Percentiles rank a stretch among this genome's conserved stretches.
phyloP scores from a whole-genome alignment of 2,113 vertebrate genomes.

The Engystomops pustulosus region DNA sequence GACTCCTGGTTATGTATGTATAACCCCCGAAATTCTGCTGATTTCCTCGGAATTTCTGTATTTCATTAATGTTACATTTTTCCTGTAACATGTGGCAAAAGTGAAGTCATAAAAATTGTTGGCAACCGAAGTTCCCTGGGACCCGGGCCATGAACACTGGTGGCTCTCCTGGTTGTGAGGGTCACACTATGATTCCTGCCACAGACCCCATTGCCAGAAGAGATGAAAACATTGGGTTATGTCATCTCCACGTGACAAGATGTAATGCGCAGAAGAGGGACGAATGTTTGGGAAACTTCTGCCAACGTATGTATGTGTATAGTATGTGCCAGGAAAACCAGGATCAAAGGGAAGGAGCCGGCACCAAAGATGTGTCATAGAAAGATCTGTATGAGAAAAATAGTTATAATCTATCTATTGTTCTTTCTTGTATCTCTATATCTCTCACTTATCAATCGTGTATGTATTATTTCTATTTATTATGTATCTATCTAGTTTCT shows the following conservation, averaged over 20 bases:
- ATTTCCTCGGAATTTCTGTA: constrained; percentile 28
- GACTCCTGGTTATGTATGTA: background rate
- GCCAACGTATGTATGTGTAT: background rate
- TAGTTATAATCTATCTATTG: no score
- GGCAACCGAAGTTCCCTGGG: constrained; percentile 20
- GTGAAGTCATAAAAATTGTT: background rate
- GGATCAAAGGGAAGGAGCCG: background rate
- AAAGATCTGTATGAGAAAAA: no score
- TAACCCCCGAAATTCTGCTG: background rate
- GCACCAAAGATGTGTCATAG: no score
- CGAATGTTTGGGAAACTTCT: background rate
- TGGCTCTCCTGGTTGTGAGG: background rate
- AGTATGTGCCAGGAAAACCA: background rate
- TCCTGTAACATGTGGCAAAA: constrained; percentile 7
- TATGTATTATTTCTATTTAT: no score
- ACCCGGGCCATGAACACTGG: constrained; percentile 6
- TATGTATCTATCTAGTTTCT: no score
- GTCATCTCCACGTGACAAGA: background rate
- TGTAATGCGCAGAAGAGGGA: background rate
- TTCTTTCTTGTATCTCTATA: no score
- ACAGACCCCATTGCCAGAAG: background rate
- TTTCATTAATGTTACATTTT: background rate
- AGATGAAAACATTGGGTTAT: background rate
- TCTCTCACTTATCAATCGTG: no score
- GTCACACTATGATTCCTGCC: constrained; percentile 2